Evolutionary conservation across 1,140 invertebrate species (phyloP), one percentile per base, ranked within the genome.

Genomic region (Mya arenaria): DNA sequence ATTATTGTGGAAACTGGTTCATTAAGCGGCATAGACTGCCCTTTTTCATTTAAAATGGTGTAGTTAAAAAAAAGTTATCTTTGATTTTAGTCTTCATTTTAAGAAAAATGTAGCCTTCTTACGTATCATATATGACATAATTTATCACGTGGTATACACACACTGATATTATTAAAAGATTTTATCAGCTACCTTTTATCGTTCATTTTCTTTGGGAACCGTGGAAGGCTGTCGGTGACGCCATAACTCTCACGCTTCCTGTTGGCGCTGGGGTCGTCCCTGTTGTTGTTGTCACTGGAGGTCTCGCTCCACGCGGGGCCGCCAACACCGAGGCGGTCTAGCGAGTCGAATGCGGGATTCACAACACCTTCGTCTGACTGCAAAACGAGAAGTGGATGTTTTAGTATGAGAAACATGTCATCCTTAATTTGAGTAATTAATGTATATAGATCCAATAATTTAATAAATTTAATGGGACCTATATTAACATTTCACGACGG

Each of bases 241-340:
- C 62, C 73, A 52, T 62, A 75, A 30, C n/a, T 75, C 32, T 60
- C 44, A 32, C 56, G 58, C 23, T 41, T 55, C 36, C 30, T 56
- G 25, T 28, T 81, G 48, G 79, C 72, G 39, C 79, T 65, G 58
- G 30, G 28, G 63, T 60, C 55, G 74, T 55, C 66, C 44, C 41
- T 32, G 52, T 86, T 86, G 65, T 87, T 86, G 60, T 86, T 87
- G 58, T 87, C 86, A 62, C 85, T 87, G 37, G 80, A 85, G 15
- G 85, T 86, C 30, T 84, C 84, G 34, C 84, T 87, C 81, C 82
- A 75, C 5, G 82, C 55, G 23, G 48, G 66, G 28, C 68, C 79
- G 30, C 82, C 71, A n/a, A 79, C 81, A 32, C 85, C 81, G 13
- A 84, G 52, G 13, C 77, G 55, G 32, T 83, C 82, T 36, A 84